phyloP scores from a whole-genome alignment of 2,888 invertebrate species.

The Calameuta filiformis region DNA sequence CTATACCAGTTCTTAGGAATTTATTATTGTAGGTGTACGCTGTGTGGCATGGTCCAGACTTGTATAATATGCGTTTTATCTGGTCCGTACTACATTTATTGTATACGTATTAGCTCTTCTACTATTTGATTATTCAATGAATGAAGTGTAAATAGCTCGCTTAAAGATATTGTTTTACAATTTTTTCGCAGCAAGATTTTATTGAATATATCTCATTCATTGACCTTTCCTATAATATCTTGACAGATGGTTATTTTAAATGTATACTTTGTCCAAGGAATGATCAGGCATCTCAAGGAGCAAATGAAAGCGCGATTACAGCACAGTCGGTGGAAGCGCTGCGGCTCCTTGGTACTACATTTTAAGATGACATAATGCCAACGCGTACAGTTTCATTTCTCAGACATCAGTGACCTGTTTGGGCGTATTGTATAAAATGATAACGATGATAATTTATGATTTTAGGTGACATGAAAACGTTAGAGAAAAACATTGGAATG shows the following conservation, averaged over 20 bases:
- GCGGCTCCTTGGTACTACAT: slow-evolving; percentile 38
- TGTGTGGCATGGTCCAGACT: neutral
- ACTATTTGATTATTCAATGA: neutral
- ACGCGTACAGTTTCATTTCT: neutral
- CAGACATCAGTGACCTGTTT: neutral
- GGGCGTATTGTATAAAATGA: neutral
- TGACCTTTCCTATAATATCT: neutral
- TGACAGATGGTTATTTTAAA: neutral
- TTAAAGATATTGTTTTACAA: neutral
- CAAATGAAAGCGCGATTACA: slow-evolving; percentile 9
- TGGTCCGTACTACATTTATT: neutral
- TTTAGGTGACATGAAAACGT: neutral
- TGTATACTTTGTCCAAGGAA: neutral
- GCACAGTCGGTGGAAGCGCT: slow-evolving; percentile 26
- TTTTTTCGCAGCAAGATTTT: neutral
- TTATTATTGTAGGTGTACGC: neutral
- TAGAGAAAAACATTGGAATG: neutral
- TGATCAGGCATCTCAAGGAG: neutral
- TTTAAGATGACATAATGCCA: slow-evolving; percentile 35
- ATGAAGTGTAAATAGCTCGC: neutral
- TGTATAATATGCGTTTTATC: neutral
- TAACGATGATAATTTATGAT: neutral
- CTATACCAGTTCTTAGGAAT: neutral
- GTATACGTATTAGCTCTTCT: neutral
- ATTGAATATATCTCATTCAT: neutral